phyloP scores from a whole-genome alignment of 2,888 invertebrate species.

The Drosophila parthenogenetica region DNA sequence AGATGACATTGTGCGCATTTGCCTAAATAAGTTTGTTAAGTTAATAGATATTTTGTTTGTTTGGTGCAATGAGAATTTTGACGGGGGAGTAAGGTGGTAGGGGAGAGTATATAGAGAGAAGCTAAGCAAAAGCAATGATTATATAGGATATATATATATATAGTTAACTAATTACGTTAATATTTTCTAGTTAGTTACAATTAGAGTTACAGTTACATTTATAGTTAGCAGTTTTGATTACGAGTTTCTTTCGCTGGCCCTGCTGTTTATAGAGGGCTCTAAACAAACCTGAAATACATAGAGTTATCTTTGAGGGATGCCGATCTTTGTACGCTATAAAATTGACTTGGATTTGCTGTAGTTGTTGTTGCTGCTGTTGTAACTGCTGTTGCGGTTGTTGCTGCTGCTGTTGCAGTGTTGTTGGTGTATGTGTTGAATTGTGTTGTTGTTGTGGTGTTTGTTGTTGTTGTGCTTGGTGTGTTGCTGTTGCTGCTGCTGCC shows the following conservation, averaged over 20 bases:
- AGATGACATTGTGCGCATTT: slow-evolving; percentile 62
- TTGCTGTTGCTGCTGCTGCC: slow-evolving; percentile 50
- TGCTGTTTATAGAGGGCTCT: slow-evolving; percentile 51
- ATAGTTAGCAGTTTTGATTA: slow-evolving; percentile 17
- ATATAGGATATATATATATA: slow-evolving; percentile 12
- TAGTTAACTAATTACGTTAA: slow-evolving; percentile 28
- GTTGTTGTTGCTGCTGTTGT: slow-evolving; percentile 62
- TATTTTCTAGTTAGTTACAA: slow-evolving; percentile 57
- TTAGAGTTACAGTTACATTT: slow-evolving; percentile 16
- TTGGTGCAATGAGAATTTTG: slow-evolving; percentile 57
- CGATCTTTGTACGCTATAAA: slow-evolving; percentile 87
- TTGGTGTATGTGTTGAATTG: slow-evolving; percentile 51
- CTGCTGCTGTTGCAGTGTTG: slow-evolving; percentile 58
- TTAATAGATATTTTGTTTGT: slow-evolving; percentile 37
- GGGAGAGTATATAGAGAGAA: slow-evolving; percentile 40
- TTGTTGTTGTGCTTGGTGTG: slow-evolving; percentile 39
- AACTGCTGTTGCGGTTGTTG: slow-evolving; percentile 69
- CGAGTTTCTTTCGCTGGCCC: slow-evolving; percentile 4
- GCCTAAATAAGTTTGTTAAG: slow-evolving; percentile 52
- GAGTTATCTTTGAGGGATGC: slow-evolving; percentile 87
- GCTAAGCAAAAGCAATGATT: slow-evolving; percentile 73
- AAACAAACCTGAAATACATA: slow-evolving; percentile 85
- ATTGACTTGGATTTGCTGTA: slow-evolving; percentile 85
- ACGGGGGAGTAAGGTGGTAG: slow-evolving; percentile 18
- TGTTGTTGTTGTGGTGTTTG: slow-evolving; percentile 51